A percentile compares a stretch with the other conserved stretches of the same genome.
Evolutionary conservation across 2,113 vertebrate genomes (phyloP).

Genomic region (Syngnathoides biaculeatus): DNA sequence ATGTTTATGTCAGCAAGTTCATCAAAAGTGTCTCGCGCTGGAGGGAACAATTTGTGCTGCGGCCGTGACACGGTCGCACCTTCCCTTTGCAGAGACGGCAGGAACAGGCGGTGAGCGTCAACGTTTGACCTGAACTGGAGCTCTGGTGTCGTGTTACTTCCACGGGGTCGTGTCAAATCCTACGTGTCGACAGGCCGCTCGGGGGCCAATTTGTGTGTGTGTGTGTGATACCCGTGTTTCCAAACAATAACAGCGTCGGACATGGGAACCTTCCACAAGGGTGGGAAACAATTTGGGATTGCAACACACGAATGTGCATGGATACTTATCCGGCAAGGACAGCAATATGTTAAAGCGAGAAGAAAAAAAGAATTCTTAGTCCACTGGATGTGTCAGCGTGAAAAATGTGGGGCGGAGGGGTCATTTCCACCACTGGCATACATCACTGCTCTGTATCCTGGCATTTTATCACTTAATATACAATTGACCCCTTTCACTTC

Average conservation of each 20-base stretch:
- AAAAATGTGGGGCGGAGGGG: constrained; percentile 26
- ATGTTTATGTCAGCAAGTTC: constrained; percentile 19
- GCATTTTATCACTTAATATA: constrained; percentile 4
- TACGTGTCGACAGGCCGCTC: constrained; percentile 26
- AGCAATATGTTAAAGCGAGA: constrained; percentile 11
- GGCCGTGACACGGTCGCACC: constrained; percentile 20
- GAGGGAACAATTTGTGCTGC: constrained; percentile 5
- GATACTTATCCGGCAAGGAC: constrained; percentile 26
- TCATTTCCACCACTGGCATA: constrained; percentile 17
- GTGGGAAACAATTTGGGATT: constrained; percentile 12
- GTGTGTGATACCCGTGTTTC: no score
- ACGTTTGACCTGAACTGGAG: constrained; percentile 26
- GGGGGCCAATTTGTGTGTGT: constrained; percentile 20
- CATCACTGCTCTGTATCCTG: constrained; percentile 20
- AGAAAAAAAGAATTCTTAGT: constrained; percentile 27
- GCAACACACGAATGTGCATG: neutral
- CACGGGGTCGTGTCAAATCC: constrained; percentile 44
- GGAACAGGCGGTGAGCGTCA: constrained; percentile 23
- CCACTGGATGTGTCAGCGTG: constrained; percentile 33
- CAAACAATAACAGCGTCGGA: constrained; percentile 18
- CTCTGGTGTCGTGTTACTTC: constrained; percentile 33
- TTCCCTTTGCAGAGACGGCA: constrained; percentile 24
- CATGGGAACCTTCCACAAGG: constrained; percentile 43
- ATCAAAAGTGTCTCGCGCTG: constrained; percentile 16
- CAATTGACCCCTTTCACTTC: neutral